Evolutionary conservation across 2,113 vertebrate genomes (phyloP), one percentile per base, ranked within the genome.

Genomic region (Elaphurus davidianus): DNA sequence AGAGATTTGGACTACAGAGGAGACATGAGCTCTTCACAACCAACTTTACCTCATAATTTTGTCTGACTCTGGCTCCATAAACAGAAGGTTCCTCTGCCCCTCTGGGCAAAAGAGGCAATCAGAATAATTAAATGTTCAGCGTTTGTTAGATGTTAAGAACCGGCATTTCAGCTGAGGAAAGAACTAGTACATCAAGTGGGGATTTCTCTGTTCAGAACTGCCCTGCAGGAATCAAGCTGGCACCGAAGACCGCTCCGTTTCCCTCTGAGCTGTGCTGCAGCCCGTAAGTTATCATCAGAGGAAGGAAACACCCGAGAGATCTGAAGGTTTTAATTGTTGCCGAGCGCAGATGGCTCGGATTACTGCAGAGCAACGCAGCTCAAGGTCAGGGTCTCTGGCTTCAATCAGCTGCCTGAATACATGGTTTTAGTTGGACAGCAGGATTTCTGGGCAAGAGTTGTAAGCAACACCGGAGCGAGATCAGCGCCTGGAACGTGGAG

Each of bases 221-320:
- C 97, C 93, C 95, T 64, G 95, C 95, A 97, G 97, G 78, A 98
- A 96, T 97, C 97, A 97, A 94, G 78, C 82, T 96, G 96, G 91
- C 97, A 89, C 84, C 93, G 64, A 95, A 54, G 82, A 64, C 97
- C 91, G 95, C 10, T 2, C 95, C 97, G 97, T 98, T 98, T 98
- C 98, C 98, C 97, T 97, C 95, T 28, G 16, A 78, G 97, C 97
- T 97, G 94, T 92, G 96, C 97, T 96, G 87, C 97, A 98, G 85
- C 97, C 97, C 96, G 14, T 82, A 98, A 98, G 94, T 98, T 98
- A 99, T 98, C 99, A 99, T 99, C 86, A 62, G 98, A 99, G 99
- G 99, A 99, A 99, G 99, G 99, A 99, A 99, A 99, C 97, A 98
- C 98, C 97, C 93, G 45, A 88, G 98, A 99, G 98, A 98, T 99